Percentiles rank a stretch among this genome's conserved stretches.
These are phyloP conservation scores for Gallinago jamesoni DNA, from an alignment of 2,113 vertebrate genomes.

Conservation along the genomic window DNA sequence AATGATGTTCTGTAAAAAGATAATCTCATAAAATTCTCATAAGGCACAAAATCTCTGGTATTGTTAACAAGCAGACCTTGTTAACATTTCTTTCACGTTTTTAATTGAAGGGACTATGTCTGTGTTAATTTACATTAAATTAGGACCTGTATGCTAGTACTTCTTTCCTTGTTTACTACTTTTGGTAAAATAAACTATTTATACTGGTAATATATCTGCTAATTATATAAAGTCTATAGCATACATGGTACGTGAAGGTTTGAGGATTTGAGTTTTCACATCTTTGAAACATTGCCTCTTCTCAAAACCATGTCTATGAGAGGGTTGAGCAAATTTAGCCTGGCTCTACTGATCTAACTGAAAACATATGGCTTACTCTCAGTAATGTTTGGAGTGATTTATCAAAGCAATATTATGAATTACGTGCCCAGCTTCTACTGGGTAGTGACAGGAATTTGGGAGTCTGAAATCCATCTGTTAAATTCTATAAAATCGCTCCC, in stretches of 20 bases:
- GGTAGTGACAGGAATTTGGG: background rate
- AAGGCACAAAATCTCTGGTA: background rate
- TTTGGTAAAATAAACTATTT: background rate
- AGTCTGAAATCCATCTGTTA: slow-evolving; percentile 12
- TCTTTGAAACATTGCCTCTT: background rate
- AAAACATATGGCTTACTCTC: background rate
- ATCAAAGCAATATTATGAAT: background rate
- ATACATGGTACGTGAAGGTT: background rate
- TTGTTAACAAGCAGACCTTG: background rate
- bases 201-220: background rate
- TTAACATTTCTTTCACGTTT: background rate
- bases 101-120: background rate
- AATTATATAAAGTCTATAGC: background rate
- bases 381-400: background rate
- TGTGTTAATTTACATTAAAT: background rate
- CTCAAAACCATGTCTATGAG: background rate
- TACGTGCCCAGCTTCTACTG: background rate
- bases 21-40: background rate
- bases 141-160: background rate
- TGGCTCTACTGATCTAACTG: background rate
- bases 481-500: background rate
- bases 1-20: background rate
- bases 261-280: background rate
- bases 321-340: background rate
- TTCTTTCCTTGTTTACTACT: background rate